These are phyloP conservation scores for Ischnura elegans DNA, from an alignment of 2,888 invertebrate genomes.

Conservation along the genomic window DNA sequence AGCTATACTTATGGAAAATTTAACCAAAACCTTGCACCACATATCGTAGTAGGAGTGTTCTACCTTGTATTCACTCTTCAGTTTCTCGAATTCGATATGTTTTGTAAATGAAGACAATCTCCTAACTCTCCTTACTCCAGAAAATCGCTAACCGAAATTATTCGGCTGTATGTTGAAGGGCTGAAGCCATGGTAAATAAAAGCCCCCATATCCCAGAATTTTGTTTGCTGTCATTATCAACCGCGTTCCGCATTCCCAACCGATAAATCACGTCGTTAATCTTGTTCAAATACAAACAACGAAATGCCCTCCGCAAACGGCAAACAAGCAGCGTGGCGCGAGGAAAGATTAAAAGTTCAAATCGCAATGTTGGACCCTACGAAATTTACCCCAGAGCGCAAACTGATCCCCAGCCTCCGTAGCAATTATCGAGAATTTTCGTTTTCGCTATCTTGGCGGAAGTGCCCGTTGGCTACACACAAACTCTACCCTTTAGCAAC, in stretches of 20 bases:
- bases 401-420: neutral
- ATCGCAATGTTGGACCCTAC: neutral
- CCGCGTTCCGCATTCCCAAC: neutral
- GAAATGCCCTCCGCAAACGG: neutral
- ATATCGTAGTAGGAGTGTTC: too few species aligned
- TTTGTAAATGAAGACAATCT: neutral
- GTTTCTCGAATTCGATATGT: neutral
- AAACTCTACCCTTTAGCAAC: too few species aligned
- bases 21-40: too few species aligned
- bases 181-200: neutral
- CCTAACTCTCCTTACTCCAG: neutral
- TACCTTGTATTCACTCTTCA: too few species aligned
- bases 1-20: too few species aligned
- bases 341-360: neutral
- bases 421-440: neutral
- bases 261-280: slow-evolving; percentile 1
- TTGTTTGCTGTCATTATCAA: slow-evolving; percentile 1
- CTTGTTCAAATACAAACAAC: slow-evolving; percentile 8
- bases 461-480: too few species aligned
- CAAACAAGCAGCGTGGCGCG: neutral
- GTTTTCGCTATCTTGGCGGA: too few species aligned
- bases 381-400: neutral
- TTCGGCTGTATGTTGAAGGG: neutral
- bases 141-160: neutral
- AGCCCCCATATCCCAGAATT: neutral